phyloP scores from a whole-genome alignment of 37 sponge, comb jelly and placozoan genomes.

The Chondrosia reniformis region DNA sequence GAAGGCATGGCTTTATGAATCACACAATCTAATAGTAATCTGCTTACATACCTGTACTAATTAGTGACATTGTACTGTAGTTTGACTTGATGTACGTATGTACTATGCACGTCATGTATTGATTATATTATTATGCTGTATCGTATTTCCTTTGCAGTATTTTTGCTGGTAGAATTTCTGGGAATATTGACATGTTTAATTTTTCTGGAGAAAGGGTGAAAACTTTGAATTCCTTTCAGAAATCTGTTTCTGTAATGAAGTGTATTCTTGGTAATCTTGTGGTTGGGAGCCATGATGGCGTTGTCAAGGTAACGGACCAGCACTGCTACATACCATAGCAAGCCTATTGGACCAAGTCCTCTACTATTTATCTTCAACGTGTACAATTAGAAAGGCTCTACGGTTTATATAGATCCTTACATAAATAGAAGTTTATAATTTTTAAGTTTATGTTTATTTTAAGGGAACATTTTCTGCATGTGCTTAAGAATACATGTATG shows the following conservation, averaged over 20 bases:
- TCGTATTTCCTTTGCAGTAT: too few relatives aligned
- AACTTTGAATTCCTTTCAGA: slow-evolving; percentile 36
- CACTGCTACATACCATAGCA: background rate
- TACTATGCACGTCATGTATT: too few relatives aligned
- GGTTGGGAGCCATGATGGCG: slow-evolving; percentile 50
- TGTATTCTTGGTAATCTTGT: slow-evolving; percentile 27
- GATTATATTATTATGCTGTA: too few relatives aligned
- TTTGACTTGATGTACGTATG: too few relatives aligned
- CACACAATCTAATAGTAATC: too few relatives aligned
- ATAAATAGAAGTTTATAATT: too few relatives aligned
- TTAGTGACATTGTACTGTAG: too few relatives aligned
- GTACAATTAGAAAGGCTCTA: background rate
- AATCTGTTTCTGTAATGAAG: slow-evolving; percentile 49
- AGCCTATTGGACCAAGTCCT: background rate
- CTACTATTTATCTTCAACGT: background rate
- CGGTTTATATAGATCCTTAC: background rate
- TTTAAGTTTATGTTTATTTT: too few relatives aligned
- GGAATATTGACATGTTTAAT: slow-evolving; percentile 40
- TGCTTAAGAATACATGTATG: too few relatives aligned
- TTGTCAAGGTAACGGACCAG: slow-evolving; percentile 39
- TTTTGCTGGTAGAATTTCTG: slow-evolving; percentile 61
- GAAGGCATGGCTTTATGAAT: too few relatives aligned
- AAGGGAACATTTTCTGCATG: too few relatives aligned
- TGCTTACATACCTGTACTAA: too few relatives aligned
- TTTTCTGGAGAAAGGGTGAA: slow-evolving; percentile 23